phyloP scores from a whole-genome alignment of 2,797 vertebrate genomes.

The Esox lucius region DNA sequence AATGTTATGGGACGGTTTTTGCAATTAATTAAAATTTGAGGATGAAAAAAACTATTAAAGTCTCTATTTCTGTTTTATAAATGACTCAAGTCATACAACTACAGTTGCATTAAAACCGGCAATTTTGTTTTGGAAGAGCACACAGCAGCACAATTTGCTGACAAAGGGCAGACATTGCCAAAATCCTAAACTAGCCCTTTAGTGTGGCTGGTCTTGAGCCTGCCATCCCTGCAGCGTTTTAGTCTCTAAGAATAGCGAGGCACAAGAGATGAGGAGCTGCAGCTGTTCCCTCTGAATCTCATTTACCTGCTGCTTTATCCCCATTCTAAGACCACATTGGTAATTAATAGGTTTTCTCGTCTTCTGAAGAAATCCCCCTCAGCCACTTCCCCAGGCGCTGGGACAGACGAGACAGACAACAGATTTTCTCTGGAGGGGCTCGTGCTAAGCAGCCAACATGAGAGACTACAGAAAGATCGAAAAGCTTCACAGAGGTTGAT shows the following conservation, averaged over 20 bases:
- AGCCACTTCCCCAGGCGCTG: constrained; percentile 38
- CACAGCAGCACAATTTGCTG: constrained; percentile 12
- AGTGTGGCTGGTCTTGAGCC: constrained; percentile 59
- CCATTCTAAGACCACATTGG: constrained; percentile 53
- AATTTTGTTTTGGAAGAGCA: background rate
- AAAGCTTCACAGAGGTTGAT: constrained; percentile 34
- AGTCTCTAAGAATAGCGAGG: constrained; percentile 58
- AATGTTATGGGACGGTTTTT: background rate
- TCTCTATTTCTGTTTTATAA: no score
- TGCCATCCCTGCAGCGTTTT: constrained; percentile 45
- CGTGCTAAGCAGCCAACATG: constrained; percentile 37
- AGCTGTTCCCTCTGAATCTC: constrained; percentile 55
- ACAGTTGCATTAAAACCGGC: background rate
- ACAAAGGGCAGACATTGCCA: no score
- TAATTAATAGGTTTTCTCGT: constrained; percentile 68
- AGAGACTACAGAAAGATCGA: constrained; percentile 54
- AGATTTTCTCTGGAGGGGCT: constrained; percentile 40
- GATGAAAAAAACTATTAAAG: no score
- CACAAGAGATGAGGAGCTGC: constrained; percentile 54
- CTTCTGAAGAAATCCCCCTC: constrained; percentile 50
- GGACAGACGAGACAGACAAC: constrained; percentile 49
- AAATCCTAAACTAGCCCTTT: background rate
- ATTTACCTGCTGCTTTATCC: constrained; percentile 57
- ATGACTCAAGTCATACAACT: background rate
- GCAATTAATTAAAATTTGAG: background rate